Evolutionary conservation across 2,888 invertebrate genomes (phyloP).

Genomic region (Ormyrus nitidulus): DNA sequence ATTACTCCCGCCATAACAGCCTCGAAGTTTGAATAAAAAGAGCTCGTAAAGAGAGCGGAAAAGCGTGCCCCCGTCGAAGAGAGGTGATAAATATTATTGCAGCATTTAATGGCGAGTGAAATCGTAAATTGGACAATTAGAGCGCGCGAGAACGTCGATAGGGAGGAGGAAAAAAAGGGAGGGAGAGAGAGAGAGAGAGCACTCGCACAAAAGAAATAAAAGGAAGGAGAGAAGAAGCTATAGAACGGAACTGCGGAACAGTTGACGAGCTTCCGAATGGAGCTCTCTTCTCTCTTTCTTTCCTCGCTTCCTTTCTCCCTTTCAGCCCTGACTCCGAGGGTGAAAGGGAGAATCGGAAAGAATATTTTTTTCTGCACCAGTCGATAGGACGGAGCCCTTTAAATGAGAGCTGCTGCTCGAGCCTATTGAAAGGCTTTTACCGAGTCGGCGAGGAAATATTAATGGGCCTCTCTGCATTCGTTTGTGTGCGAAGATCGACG

Average conservation of each 20-base stretch:
- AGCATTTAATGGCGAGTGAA: slow-evolving; percentile 35
- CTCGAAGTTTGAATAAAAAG: slow-evolving; percentile 25
- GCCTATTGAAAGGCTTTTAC: slow-evolving; percentile 12
- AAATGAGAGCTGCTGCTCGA: not conserved
- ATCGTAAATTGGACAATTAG: slow-evolving; percentile 50
- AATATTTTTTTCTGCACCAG: slow-evolving; percentile 19
- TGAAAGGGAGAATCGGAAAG: slow-evolving; percentile 8
- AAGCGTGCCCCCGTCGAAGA: not conserved
- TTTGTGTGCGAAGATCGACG: not conserved
- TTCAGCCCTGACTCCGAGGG: not conserved
- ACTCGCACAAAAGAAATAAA: slow-evolving; percentile 8
- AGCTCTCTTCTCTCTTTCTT: not conserved
- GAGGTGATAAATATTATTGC: slow-evolving; percentile 43
- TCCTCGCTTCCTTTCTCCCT: not conserved
- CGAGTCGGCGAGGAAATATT: not conserved
- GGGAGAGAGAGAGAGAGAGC: no score
- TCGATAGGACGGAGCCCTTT: slow-evolving; percentile 2
- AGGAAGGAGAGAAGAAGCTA: not conserved
- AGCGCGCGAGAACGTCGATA: not conserved
- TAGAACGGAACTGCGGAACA: not conserved
- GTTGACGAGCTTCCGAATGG: slow-evolving; percentile 38
- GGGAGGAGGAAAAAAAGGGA: not conserved
- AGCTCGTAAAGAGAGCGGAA: slow-evolving; percentile 13
- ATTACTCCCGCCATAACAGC: no score
- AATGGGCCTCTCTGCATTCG: not conserved